Evolutionary conservation across 2,113 vertebrate species (phyloP).

Genomic region (Saccopteryx bilineata): DNA sequence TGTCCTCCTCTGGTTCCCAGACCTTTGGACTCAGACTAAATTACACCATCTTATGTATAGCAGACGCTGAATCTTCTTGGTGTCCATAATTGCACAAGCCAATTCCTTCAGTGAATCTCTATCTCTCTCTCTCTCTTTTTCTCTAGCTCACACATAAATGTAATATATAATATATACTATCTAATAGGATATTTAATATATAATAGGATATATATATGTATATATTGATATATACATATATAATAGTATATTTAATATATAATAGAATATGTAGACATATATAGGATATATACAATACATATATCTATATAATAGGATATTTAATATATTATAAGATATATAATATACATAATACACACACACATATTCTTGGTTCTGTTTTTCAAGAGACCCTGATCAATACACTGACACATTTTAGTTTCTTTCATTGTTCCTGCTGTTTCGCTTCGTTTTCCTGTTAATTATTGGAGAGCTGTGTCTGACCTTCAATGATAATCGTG

Average conservation of each 20-base stretch:
- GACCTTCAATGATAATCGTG: neutral
- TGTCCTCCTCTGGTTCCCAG: neutral
- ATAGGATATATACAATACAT: too few relatives aligned
- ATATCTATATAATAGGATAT: too few relatives aligned
- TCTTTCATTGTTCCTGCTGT: neutral
- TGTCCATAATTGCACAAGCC: neutral
- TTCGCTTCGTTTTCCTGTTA: neutral
- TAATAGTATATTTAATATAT: neutral
- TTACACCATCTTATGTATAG: neutral
- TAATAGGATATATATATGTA: neutral
- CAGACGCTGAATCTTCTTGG: neutral
- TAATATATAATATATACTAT: too few relatives aligned
- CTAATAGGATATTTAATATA: too few relatives aligned
- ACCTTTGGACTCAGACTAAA: neutral
- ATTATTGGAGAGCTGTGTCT: neutral
- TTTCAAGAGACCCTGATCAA: neutral
- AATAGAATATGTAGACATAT: neutral
- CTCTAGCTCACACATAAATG: too few relatives aligned
- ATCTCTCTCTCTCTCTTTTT: neutral
- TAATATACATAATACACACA: neutral
- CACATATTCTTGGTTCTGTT: neutral
- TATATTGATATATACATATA: neutral
- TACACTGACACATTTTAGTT: neutral
- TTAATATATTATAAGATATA: neutral
- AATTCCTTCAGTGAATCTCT: neutral